phyloP scores from a whole-genome alignment of 2,113 vertebrate species.

The Narcine bancroftii region DNA sequence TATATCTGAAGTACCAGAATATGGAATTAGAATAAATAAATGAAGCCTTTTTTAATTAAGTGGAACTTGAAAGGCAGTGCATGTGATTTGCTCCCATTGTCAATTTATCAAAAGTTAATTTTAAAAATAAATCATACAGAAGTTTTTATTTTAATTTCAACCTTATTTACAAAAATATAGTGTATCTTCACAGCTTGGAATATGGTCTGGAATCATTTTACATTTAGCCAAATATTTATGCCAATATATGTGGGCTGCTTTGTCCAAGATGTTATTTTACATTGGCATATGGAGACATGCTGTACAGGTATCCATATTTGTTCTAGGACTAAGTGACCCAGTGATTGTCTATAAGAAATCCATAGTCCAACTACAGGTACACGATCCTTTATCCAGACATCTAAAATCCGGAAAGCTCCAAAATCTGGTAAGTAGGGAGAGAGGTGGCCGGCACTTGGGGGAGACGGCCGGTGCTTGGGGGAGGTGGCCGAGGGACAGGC shows the following conservation, averaged over 20 bases:
- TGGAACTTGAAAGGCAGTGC: background rate
- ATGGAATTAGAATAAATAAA: background rate
- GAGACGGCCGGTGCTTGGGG: too few species aligned
- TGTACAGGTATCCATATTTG: background rate
- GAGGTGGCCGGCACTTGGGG: too few species aligned
- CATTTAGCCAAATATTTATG: background rate
- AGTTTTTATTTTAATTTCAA: background rate
- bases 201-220: background rate
- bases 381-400: too few species aligned
- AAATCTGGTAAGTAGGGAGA: too few species aligned
- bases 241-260: background rate
- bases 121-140: background rate
- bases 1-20: background rate
- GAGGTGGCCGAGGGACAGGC: too few species aligned
- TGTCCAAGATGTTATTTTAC: background rate
- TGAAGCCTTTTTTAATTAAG: background rate
- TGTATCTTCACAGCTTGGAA: background rate
- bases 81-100: background rate
- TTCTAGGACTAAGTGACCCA: background rate
- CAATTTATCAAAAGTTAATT: background rate
- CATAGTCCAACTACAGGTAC: background rate
- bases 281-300: background rate
- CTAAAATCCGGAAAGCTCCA: too few species aligned
- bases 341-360: background rate
- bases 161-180: background rate